Evolutionary conservation across 2,888 invertebrate genomes (phyloP).

Genomic region (Flexamia atlantica): DNA sequence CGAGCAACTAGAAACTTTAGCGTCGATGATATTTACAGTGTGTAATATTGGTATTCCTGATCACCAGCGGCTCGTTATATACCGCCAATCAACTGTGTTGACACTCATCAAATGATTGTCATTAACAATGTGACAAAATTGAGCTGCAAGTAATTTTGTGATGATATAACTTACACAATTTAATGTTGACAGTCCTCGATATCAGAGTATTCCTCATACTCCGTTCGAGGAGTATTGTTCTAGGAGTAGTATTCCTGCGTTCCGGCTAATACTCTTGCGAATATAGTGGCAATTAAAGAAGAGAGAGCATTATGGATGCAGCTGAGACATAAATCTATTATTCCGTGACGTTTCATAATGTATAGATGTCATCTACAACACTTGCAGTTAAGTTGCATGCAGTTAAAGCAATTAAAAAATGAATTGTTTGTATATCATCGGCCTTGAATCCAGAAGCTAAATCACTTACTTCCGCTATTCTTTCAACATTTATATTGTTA

Average conservation of each 20-base stretch:
- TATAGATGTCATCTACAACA: too few relatives aligned
- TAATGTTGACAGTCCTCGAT: background rate
- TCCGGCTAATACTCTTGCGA: too few relatives aligned
- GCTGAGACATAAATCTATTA: too few relatives aligned
- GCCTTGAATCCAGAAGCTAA: background rate
- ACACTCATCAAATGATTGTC: conserved; percentile 14
- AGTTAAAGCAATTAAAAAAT: too few relatives aligned
- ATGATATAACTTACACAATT: too few relatives aligned
- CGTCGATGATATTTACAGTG: background rate
- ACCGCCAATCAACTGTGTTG: conserved; percentile 39
- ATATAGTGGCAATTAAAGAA: too few relatives aligned
- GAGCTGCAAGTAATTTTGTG: background rate
- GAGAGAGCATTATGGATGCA: too few relatives aligned
- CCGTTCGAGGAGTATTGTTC: too few relatives aligned
- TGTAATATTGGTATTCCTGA: background rate
- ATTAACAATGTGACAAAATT: background rate
- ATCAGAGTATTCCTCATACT: too few relatives aligned
- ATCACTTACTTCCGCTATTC: conserved; percentile 1
- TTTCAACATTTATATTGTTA: conserved; percentile 11
- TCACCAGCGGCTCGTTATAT: background rate
- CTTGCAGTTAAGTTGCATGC: too few relatives aligned
- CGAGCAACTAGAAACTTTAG: background rate
- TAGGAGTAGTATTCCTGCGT: too few relatives aligned
- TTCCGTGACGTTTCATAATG: too few relatives aligned
- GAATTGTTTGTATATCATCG: background rate